Percentiles rank a stretch among this genome's conserved stretches.
Conservation (phyloP, 1,140 invertebrate species). For the Agrilus planipennis region DNA sequence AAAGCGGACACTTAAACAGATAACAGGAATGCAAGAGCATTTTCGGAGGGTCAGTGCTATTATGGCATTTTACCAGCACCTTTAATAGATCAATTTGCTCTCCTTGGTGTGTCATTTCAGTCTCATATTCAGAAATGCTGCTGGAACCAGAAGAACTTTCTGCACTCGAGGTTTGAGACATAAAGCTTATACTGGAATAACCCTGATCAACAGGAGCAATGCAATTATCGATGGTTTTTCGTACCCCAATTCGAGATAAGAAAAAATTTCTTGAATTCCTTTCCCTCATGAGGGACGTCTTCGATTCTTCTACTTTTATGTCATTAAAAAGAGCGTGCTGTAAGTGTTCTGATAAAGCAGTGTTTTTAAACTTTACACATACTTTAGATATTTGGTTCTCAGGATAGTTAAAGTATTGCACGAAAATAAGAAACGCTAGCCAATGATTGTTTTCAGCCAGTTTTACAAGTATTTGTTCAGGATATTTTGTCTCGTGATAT, state of each 20-base stretch:
- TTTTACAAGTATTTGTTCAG: conserved; percentile 40
- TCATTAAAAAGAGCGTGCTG: conserved; percentile 40
- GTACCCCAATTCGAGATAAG: conserved; percentile 26
- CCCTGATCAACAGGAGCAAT: conserved; percentile 6
- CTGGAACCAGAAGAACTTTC: conserved; percentile 12
- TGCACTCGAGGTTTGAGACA: conserved; percentile 16
- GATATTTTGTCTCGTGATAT: conserved; percentile 41
- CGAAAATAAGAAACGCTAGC: conserved; percentile 50
- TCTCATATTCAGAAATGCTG: conserved; percentile 26
- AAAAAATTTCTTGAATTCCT: conserved; percentile 28
- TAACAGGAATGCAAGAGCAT: conserved; percentile 45
- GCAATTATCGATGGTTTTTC: conserved; percentile 16
- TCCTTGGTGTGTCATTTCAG: too few species aligned
- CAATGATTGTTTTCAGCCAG: conserved; percentile 44
- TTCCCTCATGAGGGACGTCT: conserved; percentile 20
- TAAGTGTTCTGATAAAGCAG: conserved; percentile 41
- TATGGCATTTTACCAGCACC: conserved; percentile 48
- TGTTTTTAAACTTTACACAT: conserved; percentile 38
- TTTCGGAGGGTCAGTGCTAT: conserved; percentile 52
- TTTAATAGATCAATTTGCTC: conserved; percentile 37
- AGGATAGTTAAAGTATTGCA: conserved; percentile 50
- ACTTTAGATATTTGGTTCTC: conserved; percentile 41
- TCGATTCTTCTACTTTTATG: conserved; percentile 28
- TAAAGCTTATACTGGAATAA: conserved; percentile 31
- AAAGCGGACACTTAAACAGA: conserved; percentile 40